Conservation (phyloP, 2,888 invertebrate species). For the Antheraea yamamai region DNA sequence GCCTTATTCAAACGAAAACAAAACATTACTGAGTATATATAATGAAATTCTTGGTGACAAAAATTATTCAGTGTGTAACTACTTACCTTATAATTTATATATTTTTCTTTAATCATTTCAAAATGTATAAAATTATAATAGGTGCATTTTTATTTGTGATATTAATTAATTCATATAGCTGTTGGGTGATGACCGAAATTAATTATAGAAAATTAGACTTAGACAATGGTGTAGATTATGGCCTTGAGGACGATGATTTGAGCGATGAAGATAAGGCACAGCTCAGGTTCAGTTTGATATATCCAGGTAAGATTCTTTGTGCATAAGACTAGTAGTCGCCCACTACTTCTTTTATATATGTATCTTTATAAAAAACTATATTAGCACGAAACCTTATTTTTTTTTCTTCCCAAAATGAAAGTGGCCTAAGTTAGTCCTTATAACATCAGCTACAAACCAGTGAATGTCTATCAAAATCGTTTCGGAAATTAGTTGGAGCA, state of each 20-base stretch:
- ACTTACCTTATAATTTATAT: constrained; percentile 15
- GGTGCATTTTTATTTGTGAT: constrained; percentile 18
- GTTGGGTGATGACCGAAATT: constrained; percentile 21
- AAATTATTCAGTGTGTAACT: constrained; percentile 22
- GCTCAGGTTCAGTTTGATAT: constrained; percentile 47
- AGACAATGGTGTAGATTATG: not conserved
- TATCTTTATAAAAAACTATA: too few relatives aligned
- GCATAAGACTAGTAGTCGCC: not conserved
- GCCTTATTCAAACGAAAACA: constrained; percentile 31
- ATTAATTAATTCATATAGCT: constrained; percentile 10
- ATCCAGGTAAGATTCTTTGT: constrained; percentile 49
- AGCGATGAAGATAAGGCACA: constrained; percentile 18
- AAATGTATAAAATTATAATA: constrained; percentile 13
- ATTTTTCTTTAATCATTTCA: constrained; percentile 4
- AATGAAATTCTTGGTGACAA: constrained; percentile 27
- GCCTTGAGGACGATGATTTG: constrained; percentile 8
- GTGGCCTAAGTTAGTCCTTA: too few relatives aligned
- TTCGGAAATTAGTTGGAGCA: too few relatives aligned
- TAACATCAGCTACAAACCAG: too few relatives aligned
- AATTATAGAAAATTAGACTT: not conserved
- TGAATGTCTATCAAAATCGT: too few relatives aligned
- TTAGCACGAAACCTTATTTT: too few relatives aligned
- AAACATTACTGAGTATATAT: constrained; percentile 34
- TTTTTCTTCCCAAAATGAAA: too few relatives aligned
- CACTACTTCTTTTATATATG: too few relatives aligned